A percentile compares a stretch with the other conserved stretches of the same genome.
Evolutionary conservation across 2,888 invertebrate genomes (phyloP).

Genomic region (Athripsodes cinereus): DNA sequence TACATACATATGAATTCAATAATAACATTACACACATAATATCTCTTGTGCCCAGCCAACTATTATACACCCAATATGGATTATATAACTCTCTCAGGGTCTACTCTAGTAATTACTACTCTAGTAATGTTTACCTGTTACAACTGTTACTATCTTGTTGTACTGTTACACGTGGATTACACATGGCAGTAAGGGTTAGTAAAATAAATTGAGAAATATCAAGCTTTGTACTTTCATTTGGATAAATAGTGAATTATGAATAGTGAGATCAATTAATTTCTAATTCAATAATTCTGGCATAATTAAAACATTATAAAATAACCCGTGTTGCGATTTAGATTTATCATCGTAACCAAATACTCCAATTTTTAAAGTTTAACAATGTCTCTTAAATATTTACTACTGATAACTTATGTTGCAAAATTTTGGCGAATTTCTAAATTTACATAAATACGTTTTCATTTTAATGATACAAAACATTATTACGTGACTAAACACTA

Average conservation of each 20-base stretch:
- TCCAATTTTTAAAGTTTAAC: conserved; percentile 10
- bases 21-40: background rate
- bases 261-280: conserved; percentile 52
- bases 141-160: background rate
- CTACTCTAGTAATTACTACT: too few species aligned
- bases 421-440: conserved; percentile 27
- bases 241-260: conserved; percentile 38
- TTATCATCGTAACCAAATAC: too few species aligned
- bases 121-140: too few species aligned
- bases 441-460: conserved; percentile 21
- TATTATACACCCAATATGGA: background rate
- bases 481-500: conserved; percentile 22
- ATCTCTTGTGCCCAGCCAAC: background rate
- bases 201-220: conserved; percentile 29
- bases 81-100: too few species aligned
- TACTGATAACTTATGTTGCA: conserved; percentile 25
- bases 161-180: background rate
- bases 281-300: conserved; percentile 45
- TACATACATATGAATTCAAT: background rate
- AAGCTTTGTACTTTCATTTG: conserved; percentile 41
- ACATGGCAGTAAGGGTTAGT: too few species aligned
- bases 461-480: conserved; percentile 22
- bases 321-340: conserved; percentile 15
- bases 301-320: conserved; percentile 42
- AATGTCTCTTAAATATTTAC: conserved; percentile 11